Evolutionary conservation across 2,888 invertebrate species (phyloP).

Genomic region (Idaea biselata): DNA sequence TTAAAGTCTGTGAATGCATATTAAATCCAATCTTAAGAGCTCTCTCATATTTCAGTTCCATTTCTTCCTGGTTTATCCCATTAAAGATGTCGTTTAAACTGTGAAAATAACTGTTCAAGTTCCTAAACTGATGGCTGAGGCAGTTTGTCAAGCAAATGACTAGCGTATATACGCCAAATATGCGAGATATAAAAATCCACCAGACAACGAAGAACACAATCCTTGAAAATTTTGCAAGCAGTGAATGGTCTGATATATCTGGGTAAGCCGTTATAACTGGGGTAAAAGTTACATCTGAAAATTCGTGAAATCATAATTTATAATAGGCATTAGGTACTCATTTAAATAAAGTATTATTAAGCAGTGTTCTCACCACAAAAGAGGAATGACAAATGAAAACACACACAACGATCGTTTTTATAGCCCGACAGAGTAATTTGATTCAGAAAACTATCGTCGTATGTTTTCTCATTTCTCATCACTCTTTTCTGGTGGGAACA

Average conservation of each 20-base stretch:
- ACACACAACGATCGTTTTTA: too few relatives aligned
- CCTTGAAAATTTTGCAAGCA: constrained; percentile 29
- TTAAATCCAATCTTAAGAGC: constrained; percentile 49
- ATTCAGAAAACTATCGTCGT: too few relatives aligned
- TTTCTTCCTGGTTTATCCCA: constrained; percentile 35
- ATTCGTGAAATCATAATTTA: not conserved
- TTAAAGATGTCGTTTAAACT: constrained; percentile 43
- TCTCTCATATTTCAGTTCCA: constrained; percentile 43
- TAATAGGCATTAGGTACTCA: too few relatives aligned
- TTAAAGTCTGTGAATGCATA: constrained; percentile 46
- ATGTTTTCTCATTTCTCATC: too few relatives aligned
- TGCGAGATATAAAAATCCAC: constrained; percentile 36
- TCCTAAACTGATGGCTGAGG: constrained; percentile 48
- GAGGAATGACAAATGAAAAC: not conserved
- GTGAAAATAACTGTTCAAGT: constrained; percentile 50
- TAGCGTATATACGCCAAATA: constrained; percentile 30
- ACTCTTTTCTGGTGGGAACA: too few relatives aligned
- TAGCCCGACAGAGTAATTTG: too few relatives aligned
- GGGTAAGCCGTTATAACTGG: constrained; percentile 46
- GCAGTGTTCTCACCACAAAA: not conserved
- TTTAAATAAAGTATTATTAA: not conserved
- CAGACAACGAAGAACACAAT: constrained; percentile 33
- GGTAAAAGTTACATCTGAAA: constrained; percentile 41
- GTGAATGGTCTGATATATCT: constrained; percentile 35
- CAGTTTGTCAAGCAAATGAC: constrained; percentile 34